These are phyloP conservation scores for Enteromius unitaeniatus DNA, from an alignment of 2,797 vertebrate species.

Conservation along the genomic window DNA sequence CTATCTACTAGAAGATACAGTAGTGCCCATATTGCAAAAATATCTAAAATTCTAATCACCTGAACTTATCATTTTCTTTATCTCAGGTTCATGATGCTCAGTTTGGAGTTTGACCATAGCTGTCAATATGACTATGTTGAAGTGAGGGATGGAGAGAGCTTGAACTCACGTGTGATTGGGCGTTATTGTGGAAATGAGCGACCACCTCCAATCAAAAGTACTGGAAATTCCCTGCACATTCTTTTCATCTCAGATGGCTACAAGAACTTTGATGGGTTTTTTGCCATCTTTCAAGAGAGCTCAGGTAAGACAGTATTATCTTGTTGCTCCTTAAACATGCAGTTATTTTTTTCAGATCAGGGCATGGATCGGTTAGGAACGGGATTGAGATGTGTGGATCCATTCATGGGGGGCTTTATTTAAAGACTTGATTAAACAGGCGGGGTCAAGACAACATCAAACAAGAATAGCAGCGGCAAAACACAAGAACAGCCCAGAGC, in stretches of 20 bases:
- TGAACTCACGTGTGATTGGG: constrained; percentile 86
- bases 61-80: background rate
- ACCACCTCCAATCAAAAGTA: constrained; percentile 86
- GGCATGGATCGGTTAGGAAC: background rate
- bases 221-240: constrained; percentile 87
- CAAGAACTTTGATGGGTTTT: constrained; percentile 97
- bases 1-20: no score
- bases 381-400: no score
- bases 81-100: constrained; percentile 93
- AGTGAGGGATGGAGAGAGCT: constrained; percentile 89
- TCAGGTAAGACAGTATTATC: constrained; percentile 80
- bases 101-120: constrained; percentile 85
- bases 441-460: no score
- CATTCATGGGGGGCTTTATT: no score
- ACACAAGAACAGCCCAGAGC: no score
- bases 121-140: constrained; percentile 97
- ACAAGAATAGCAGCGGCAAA: no score
- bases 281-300: constrained; percentile 91
- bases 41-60: no score
- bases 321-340: background rate
- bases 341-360: background rate
- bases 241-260: constrained; percentile 96
- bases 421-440: no score
- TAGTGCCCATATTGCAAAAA: no score
- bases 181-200: constrained; percentile 92